Percentiles rank a stretch among this genome's conserved stretches.
Conservation (phyloP, 2,113 vertebrate genomes). For the Pithys albifrons region DNA sequence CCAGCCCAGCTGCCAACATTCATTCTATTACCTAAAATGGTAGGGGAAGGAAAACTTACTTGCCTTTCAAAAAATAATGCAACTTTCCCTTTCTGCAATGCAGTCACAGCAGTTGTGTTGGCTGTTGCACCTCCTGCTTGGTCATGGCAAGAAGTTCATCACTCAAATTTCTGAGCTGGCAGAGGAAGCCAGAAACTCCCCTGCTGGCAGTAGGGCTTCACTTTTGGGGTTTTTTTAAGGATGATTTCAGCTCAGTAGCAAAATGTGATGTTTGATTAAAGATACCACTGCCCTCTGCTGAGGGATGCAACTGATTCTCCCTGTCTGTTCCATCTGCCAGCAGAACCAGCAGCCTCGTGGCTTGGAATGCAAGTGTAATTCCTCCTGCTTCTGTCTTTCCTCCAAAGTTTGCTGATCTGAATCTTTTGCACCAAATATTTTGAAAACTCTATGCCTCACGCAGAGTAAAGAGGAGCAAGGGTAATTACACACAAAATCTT, state of each 20-base stretch:
- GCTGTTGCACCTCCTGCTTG: not conserved
- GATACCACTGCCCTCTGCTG: slow-evolving; percentile 33
- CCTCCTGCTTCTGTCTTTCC: not conserved
- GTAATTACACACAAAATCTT: not conserved
- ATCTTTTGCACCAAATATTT: not conserved
- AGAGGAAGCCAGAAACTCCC: not conserved
- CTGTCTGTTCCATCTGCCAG: not conserved
- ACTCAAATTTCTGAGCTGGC: not conserved
- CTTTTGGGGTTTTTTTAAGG: not conserved
- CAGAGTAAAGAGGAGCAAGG: not conserved
- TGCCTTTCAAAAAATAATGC: not conserved
- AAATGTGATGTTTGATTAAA: not conserved
- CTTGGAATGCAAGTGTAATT: not conserved
- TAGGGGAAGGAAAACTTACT: not conserved
- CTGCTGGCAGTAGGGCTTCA: not conserved
- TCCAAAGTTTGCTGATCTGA: not conserved
- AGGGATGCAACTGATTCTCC: not conserved
- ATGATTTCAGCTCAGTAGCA: not conserved
- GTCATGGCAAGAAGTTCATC: not conserved
- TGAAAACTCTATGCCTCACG: not conserved
- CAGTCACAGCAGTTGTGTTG: not conserved
- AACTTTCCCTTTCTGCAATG: not conserved
- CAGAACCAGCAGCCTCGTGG: not conserved
- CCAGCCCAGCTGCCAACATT: not conserved
- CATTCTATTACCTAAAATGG: not conserved